Conservation (phyloP, 2,888 invertebrate genomes). For the Eupithecia exiguata region DNA sequence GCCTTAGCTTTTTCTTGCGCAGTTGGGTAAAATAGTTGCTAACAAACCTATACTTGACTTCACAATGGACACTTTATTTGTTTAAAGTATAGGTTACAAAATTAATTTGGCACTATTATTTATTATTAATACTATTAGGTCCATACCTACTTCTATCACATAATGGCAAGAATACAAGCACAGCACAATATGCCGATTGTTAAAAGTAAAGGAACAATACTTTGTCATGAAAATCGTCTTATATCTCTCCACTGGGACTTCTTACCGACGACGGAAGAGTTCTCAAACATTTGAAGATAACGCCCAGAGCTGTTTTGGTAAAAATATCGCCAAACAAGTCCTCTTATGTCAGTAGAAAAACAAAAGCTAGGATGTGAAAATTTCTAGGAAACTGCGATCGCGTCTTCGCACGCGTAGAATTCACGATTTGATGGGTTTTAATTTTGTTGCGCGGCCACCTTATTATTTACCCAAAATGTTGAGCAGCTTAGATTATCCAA, state of each 20-base stretch:
- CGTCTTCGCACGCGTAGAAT: background rate
- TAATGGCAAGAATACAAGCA: background rate
- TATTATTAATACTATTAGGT: too few species aligned
- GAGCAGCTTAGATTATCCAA: background rate
- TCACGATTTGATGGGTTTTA: background rate
- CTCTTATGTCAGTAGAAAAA: background rate
- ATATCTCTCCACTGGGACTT: constrained; percentile 49
- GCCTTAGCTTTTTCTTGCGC: too few species aligned
- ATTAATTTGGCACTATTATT: too few species aligned
- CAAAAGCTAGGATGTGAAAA: background rate
- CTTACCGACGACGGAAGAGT: constrained; percentile 43
- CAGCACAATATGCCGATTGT: background rate
- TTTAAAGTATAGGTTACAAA: too few species aligned
- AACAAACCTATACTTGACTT: too few species aligned
- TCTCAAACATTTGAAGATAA: constrained; percentile 38
- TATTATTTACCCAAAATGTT: background rate
- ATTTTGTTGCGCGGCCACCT: background rate
- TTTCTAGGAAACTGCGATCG: background rate
- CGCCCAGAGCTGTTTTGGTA: constrained; percentile 5
- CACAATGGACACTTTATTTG: too few species aligned
- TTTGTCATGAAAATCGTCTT: constrained; percentile 34
- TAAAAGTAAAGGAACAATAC: constrained; percentile 26
- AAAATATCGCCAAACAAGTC: background rate
- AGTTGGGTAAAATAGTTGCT: too few species aligned
- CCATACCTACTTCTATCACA: background rate